Percentiles rank a stretch among this genome's conserved stretches.
Conservation (phyloP, 2,797 vertebrate species). For the Sebastes aleutianus region DNA sequence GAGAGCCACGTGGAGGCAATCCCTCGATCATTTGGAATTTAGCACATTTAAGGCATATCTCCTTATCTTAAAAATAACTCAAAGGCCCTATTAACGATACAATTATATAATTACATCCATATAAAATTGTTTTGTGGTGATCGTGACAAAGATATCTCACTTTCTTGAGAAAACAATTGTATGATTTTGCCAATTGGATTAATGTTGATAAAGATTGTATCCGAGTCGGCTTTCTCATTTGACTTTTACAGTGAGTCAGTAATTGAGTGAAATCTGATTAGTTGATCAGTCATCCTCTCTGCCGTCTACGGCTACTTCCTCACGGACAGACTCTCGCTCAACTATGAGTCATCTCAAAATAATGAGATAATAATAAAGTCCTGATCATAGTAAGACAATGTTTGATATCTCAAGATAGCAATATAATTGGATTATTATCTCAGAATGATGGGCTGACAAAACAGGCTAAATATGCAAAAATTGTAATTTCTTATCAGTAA, state of each 20-base stretch:
- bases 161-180: conserved; percentile 2
- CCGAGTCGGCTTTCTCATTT: neutral
- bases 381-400: conserved; percentile 1
- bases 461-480: neutral
- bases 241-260: conserved; percentile 9
- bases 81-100: conserved; percentile 16
- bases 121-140: conserved; percentile 35
- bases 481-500: neutral
- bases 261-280: conserved; percentile 26
- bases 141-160: conserved; percentile 14
- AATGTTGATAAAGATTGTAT: neutral
- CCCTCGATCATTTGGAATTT: neutral
- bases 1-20: neutral
- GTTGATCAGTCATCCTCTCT: neutral
- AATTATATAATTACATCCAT: conserved; percentile 14
- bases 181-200: conserved; percentile 7
- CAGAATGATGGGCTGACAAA: neutral
- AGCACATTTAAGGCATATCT: neutral
- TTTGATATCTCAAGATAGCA: conserved; percentile 5
- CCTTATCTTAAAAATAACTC: conserved; percentile 30
- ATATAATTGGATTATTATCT: conserved; percentile 2
- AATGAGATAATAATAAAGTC: conserved; percentile 35
- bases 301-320: neutral
- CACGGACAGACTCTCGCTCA: neutral
- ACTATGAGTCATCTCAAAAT: conserved; percentile 7